A percentile compares a stretch with the other conserved stretches of the same genome.
phyloP scores from a whole-genome alignment of 2,113 vertebrate genomes.

The Fulica atra region DNA sequence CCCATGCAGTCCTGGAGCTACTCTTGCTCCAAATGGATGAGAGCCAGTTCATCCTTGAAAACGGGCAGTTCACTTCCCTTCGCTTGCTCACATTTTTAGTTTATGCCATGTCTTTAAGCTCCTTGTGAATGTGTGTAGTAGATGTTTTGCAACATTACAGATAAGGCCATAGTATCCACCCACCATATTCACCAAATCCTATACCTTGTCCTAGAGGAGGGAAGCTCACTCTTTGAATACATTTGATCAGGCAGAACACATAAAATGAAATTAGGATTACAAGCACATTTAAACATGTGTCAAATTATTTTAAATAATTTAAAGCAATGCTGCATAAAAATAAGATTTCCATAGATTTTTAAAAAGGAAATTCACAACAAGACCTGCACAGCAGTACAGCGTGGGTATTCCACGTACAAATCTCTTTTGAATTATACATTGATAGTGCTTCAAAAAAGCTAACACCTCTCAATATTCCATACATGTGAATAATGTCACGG shows the following conservation, averaged over 20 bases:
- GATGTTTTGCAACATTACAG: neutral
- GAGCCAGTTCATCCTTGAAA: neutral
- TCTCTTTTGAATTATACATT: constrained; percentile 12
- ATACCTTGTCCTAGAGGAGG: neutral
- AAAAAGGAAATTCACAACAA: neutral
- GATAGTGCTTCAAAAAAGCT: neutral
- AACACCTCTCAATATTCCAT: neutral
- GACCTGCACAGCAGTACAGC: neutral
- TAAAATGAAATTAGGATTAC: neutral
- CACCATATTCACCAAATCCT: neutral
- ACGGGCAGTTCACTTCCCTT: neutral
- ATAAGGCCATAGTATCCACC: neutral
- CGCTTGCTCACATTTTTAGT: neutral
- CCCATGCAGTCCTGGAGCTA: neutral
- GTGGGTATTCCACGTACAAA: neutral
- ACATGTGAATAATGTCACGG: constrained; percentile 28
- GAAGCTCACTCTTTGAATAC: neutral
- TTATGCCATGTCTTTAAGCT: neutral
- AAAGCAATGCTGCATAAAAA: neutral
- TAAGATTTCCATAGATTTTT: neutral
- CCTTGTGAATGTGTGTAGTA: neutral
- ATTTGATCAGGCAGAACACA: neutral
- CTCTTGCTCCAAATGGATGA: neutral
- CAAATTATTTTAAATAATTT: neutral
- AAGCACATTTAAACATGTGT: neutral